A percentile compares a stretch with the other conserved stretches of the same genome.
Evolutionary conservation across 2,888 invertebrate genomes (phyloP).

Genomic region (Agriotes lineatus): DNA sequence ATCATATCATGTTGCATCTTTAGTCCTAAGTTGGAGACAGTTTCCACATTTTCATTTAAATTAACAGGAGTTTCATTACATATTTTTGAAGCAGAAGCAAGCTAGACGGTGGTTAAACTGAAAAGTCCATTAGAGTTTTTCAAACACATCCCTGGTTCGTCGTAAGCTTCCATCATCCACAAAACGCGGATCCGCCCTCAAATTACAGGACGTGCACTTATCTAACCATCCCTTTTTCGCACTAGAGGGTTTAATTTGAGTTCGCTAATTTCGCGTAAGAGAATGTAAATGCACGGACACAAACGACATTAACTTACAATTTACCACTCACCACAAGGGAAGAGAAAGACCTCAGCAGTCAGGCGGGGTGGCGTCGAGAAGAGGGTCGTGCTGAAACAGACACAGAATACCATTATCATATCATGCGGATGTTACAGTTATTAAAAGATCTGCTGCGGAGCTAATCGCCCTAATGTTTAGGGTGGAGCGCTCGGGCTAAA

Average conservation of each 20-base stretch:
- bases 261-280: constrained; percentile 28
- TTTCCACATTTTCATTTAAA: too few relatives aligned
- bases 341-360: constrained; percentile 40
- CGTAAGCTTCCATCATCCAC: too few relatives aligned
- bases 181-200: too few relatives aligned
- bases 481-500: constrained; percentile 57
- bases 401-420: constrained; percentile 63
- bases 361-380: constrained; percentile 49
- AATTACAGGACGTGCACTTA: not conserved
- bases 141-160: too few relatives aligned
- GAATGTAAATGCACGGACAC: constrained; percentile 32
- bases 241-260: constrained; percentile 4
- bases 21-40: too few relatives aligned
- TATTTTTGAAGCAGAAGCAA: too few relatives aligned
- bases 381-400: constrained; percentile 51
- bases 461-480: constrained; percentile 65
- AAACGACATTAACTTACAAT: constrained; percentile 40
- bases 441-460: constrained; percentile 64
- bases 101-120: too few relatives aligned
- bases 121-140: too few relatives aligned
- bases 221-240: constrained; percentile 10
- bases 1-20: too few relatives aligned
- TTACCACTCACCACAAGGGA: constrained; percentile 41
- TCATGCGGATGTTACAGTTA: constrained; percentile 64
- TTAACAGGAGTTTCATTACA: too few relatives aligned